Base-by-base conservation (phyloP, 2,888 invertebrate genomes). In the Acleris literana region DNA sequence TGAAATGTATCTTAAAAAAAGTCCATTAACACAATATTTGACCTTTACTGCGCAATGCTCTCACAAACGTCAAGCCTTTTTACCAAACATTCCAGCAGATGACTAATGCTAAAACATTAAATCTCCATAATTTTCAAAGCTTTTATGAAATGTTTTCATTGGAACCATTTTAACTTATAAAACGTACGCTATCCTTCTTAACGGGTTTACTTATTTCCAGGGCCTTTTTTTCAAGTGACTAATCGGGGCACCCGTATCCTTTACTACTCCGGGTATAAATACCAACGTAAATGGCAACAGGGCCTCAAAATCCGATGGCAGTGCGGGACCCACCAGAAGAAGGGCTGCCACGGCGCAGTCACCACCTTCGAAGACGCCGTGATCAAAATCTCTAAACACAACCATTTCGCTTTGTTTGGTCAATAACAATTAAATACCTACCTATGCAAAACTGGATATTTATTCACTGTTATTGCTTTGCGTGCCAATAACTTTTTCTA, bases 271-370 rank as follows among this genome's bases (percentile, higher is more conserved):
- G 66, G 66, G 0, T 53, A 66, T 25, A 66, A 66, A 20, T 66
- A 66, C 39, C 62, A 66, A 3, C 61, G 62, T 0, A 62, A 66
- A 46, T 33, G 66, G 1, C 61, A 62, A 20, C 62, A 57, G 5
- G 66, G 66, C 0, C 1, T 25, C 18, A 66, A 66, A 43, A 57
- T 61, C 4, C 29, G 66, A 4, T 66, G 66, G 66, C 66, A 66
- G 18, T 66, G 66, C 25, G 65, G 65, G 4, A 66, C 66, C 2
- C 62, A 66, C 18, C 56, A 62, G 46, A 62, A 63, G n/a, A 63
- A 58, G 29, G 64, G 64, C 0, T 64, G 64, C 17, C 63, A 29
- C 18, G 68, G 65, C 2, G 3, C 64, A 1, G 65, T 58, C 11
- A 62, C 62, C 5, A 66, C 66, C 0, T 25, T 62, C 6, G 57